A percentile compares a stretch with the other conserved stretches of the same genome.
phyloP scores from a whole-genome alignment of 1,140 invertebrate species.

The Battus philenor region DNA sequence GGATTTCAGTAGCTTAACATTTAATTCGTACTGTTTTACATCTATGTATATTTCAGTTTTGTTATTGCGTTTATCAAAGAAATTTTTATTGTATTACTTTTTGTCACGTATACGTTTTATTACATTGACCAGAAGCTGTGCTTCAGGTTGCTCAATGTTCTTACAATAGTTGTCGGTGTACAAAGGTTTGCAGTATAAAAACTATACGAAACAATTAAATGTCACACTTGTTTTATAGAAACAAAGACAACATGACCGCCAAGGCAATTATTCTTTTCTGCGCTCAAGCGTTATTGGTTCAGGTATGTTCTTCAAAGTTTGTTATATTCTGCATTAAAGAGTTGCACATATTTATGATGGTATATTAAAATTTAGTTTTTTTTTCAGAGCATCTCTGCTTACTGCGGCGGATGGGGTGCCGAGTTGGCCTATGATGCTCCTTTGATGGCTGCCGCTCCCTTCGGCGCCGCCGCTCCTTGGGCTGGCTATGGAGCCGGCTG shows the following conservation, averaged over 20 bases:
- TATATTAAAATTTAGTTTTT: neutral
- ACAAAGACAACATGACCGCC: constrained; percentile 11
- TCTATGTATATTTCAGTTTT: too few species aligned
- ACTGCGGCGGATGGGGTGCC: constrained; percentile 16
- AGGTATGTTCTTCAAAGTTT: constrained; percentile 17
- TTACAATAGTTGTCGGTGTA: constrained; percentile 17
- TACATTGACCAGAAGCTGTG: neutral
- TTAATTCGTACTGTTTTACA: too few species aligned
- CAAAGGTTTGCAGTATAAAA: too few species aligned
- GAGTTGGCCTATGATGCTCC: constrained; percentile 5
- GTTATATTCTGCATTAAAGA: too few species aligned
- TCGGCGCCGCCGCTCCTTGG: constrained; percentile 19
- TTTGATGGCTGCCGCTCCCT: constrained; percentile 1
- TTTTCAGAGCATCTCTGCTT: constrained; percentile 19
- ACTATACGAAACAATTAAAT: too few species aligned
- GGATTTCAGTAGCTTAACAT: too few species aligned
- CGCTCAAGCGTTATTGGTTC: constrained; percentile 25
- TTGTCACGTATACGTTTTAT: constrained; percentile 22
- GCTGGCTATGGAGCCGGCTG: constrained; percentile 22
- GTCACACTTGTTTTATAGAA: too few species aligned
- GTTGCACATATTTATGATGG: neutral
- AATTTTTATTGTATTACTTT: constrained; percentile 2
- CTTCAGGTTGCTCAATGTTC: neutral
- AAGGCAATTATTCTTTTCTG: constrained; percentile 23
- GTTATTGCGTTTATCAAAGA: too few species aligned